Conservation (phyloP, 2,797 vertebrate species). For the Prunella strophiata region DNA sequence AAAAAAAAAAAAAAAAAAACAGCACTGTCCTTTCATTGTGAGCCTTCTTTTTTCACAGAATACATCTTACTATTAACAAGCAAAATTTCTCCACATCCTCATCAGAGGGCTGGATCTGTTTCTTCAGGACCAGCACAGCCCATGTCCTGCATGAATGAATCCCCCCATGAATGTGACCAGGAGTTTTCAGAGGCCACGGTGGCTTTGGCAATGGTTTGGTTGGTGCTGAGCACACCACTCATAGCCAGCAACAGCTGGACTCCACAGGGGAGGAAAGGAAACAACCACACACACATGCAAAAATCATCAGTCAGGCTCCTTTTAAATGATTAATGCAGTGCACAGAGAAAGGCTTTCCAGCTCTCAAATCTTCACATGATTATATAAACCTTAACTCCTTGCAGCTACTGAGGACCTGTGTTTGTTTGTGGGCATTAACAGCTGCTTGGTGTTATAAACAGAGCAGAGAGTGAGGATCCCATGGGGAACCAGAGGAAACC, state of each 20-base stretch:
- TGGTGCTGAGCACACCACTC: neutral
- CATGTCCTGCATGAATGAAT: neutral
- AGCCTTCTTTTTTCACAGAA: neutral
- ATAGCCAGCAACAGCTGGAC: neutral
- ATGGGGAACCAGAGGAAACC: conserved; percentile 24
- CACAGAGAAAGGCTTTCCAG: conserved; percentile 16
- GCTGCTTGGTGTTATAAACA: neutral
- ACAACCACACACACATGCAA: neutral
- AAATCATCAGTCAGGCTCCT: conserved; percentile 12
- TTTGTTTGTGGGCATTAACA: conserved; percentile 39
- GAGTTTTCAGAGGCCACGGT: neutral
- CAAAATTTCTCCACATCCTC: neutral
- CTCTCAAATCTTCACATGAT: conserved; percentile 17
- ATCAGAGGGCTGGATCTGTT: neutral
- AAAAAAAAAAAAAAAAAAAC: no score
- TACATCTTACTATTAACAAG: neutral
- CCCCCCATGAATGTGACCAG: neutral
- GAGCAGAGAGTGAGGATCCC: conserved; percentile 10
- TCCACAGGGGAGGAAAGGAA: neutral
- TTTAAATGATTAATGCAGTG: conserved; percentile 29
- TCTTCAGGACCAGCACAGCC: neutral
- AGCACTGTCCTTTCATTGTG: neutral
- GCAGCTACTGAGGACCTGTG: neutral
- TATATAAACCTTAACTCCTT: conserved; percentile 42
- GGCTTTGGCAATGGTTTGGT: neutral